phyloP scores from a whole-genome alignment of 2,888 invertebrate species.

The Elegia similella region DNA sequence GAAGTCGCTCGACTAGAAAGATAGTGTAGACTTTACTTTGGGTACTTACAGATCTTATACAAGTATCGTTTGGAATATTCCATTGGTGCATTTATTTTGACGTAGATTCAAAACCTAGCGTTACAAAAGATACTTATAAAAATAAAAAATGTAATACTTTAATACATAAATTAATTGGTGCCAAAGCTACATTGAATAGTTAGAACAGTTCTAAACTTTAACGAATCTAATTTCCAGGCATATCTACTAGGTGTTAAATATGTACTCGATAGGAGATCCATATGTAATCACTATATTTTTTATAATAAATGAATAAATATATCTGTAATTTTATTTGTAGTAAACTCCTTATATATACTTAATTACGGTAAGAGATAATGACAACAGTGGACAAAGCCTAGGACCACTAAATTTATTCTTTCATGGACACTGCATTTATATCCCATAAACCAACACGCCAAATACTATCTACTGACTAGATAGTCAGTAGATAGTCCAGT shows the following conservation, averaged over 20 bases:
- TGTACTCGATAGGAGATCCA: conserved; percentile 25
- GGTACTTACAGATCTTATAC: conserved; percentile 41
- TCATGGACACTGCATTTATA: no score
- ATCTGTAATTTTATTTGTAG: conserved; percentile 20
- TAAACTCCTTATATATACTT: neutral
- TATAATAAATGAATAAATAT: conserved; percentile 42
- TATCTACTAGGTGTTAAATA: conserved; percentile 23
- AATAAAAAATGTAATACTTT: conserved; percentile 17
- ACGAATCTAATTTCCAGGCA: conserved; percentile 21
- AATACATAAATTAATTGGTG: conserved; percentile 53
- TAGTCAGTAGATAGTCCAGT: no score
- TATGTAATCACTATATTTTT: conserved; percentile 54
- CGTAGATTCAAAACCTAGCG: conserved; percentile 15
- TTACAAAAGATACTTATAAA: conserved; percentile 13
- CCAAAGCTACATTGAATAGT: conserved; percentile 52
- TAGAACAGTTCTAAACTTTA: conserved; percentile 23
- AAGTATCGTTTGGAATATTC: conserved; percentile 35
- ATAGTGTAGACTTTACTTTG: conserved; percentile 34
- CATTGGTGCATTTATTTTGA: conserved; percentile 59
- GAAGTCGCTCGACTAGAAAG: conserved; percentile 35
- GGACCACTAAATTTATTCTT: no score
- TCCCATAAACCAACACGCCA: no score
- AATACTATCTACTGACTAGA: no score
- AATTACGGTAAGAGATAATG: no score
- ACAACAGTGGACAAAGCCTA: no score